A percentile compares a stretch with the other conserved stretches of the same genome.
Evolutionary conservation across 2,888 invertebrate genomes (phyloP).

Genomic region (Odontocolon sp.): DNA sequence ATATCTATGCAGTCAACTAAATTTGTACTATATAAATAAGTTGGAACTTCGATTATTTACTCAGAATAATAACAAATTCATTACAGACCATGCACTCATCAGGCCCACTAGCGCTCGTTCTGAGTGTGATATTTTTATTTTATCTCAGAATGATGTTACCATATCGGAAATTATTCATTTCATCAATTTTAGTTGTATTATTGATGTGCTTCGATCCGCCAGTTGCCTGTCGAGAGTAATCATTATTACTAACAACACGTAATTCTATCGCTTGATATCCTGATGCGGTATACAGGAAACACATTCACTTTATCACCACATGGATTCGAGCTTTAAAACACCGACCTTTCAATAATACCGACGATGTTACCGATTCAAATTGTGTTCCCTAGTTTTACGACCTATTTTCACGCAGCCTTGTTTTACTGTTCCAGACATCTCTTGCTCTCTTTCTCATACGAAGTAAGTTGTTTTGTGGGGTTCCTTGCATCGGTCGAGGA

Average conservation of each 20-base stretch:
- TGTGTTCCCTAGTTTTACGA: constrained; percentile 71
- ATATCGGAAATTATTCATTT: background rate
- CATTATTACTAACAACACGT: background rate
- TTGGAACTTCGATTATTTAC: constrained; percentile 30
- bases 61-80: constrained; percentile 22
- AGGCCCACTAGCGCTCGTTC: too few species aligned
- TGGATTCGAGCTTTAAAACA: constrained; percentile 64
- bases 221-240: background rate
- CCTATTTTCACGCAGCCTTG: constrained; percentile 67
- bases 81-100: background rate
- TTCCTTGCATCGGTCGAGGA: constrained; percentile 9
- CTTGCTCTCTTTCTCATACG: background rate
- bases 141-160: background rate
- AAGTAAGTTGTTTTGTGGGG: background rate
- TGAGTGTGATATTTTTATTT: too few species aligned
- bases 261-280: background rate
- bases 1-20: too few species aligned
- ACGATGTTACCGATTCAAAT: constrained; percentile 71
- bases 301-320: constrained; percentile 13
- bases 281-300: background rate
- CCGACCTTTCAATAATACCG: constrained; percentile 69
- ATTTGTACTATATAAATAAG: constrained; percentile 7
- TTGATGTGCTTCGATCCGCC: background rate
- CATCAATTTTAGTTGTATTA: background rate
- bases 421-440: constrained; percentile 64